Evolutionary conservation across 1,140 invertebrate genomes (phyloP).

Genomic region (Penaeus indicus): DNA sequence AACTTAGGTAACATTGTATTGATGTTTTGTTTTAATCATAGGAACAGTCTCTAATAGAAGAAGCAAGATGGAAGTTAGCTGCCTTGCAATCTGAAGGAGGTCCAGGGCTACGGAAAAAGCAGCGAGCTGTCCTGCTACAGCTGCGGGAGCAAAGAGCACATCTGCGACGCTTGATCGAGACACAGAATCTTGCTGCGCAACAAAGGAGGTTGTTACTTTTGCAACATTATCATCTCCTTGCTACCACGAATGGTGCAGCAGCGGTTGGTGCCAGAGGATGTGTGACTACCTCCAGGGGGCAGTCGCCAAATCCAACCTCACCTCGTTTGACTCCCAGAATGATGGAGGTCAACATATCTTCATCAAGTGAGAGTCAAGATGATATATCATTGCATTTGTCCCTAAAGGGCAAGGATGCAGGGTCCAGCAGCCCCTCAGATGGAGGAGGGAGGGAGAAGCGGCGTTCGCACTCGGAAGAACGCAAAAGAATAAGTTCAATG

Average conservation of each 20-base stretch:
- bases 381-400: constrained; percentile 36
- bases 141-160: constrained; percentile 57
- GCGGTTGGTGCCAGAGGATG: constrained; percentile 22
- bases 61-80: constrained; percentile 56
- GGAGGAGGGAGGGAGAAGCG: constrained; percentile 52
- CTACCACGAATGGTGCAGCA: constrained; percentile 33
- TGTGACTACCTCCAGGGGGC: constrained; percentile 17
- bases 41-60: constrained; percentile 61
- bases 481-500: constrained; percentile 29
- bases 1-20: too few relatives aligned
- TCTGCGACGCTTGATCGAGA: constrained; percentile 54
- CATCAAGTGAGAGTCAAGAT: constrained; percentile 60
- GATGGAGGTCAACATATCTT: constrained; percentile 38
- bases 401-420: constrained; percentile 37
- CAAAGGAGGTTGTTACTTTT: constrained; percentile 52
- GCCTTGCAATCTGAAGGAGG: constrained; percentile 58
- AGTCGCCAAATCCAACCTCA: constrained; percentile 45
- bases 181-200: constrained; percentile 60
- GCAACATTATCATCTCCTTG: constrained; percentile 57
- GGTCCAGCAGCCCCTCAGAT: constrained; percentile 53
- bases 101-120: constrained; percentile 40
- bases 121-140: constrained; percentile 54
- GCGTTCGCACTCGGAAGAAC: constrained; percentile 54
- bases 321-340: constrained; percentile 49
- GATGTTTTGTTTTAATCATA: not conserved